These are phyloP conservation scores for Atta cephalotes DNA, from an alignment of 1,140 invertebrate species.

Conservation along the genomic window DNA sequence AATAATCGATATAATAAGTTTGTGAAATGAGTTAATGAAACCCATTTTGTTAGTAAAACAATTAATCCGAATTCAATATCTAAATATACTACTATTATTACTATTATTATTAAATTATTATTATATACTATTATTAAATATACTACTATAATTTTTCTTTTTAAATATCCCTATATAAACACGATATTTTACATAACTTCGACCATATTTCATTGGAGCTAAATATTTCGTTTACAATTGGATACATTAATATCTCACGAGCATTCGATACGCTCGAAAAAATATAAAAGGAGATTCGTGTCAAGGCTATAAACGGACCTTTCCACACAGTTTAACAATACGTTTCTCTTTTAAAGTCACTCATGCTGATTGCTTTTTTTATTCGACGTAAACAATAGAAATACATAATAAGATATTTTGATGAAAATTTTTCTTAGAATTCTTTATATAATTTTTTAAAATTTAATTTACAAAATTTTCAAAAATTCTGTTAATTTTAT, in stretches of 20 bases:
- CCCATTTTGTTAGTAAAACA: constrained; percentile 79
- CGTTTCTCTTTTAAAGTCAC: constrained; percentile 45
- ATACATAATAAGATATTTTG: too few species aligned
- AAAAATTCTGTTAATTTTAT: too few species aligned
- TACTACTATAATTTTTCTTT: constrained; percentile 81
- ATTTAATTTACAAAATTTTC: too few species aligned
- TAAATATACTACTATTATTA: constrained; percentile 89
- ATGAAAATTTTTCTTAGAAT: too few species aligned
- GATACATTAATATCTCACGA: not conserved
- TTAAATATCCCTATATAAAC: not conserved
- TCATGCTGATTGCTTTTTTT: not conserved
- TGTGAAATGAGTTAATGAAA: constrained; percentile 89
- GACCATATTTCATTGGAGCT: not conserved
- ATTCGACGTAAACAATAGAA: not conserved
- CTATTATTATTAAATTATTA: too few species aligned
- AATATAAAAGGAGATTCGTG: constrained; percentile 50
- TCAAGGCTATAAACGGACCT: constrained; percentile 59
- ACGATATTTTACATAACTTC: not conserved
- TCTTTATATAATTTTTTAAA: too few species aligned
- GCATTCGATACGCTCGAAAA: not conserved
- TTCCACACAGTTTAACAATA: constrained; percentile 55
- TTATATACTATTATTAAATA: constrained; percentile 88
- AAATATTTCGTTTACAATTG: constrained; percentile 13
- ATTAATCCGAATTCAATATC: constrained; percentile 97
- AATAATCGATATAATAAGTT: constrained; percentile 90